phyloP scores from a whole-genome alignment of 2,113 vertebrate species.

The Esox niger region DNA sequence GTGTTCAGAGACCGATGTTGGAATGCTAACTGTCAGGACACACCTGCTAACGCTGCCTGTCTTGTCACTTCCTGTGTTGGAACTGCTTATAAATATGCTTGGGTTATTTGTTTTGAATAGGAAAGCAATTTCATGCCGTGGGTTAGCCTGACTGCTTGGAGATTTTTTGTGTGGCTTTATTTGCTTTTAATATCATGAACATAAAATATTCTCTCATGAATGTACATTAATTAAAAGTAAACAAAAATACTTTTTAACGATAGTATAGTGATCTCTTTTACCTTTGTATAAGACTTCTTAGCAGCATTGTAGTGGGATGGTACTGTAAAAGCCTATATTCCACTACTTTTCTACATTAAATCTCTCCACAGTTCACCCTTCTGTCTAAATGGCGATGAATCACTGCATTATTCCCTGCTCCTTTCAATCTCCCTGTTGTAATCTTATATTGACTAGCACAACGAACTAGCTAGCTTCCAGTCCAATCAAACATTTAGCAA shows the following conservation, averaged over 20 bases:
- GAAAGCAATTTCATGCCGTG: too few relatives aligned
- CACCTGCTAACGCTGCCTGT: neutral
- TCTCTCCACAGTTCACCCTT: neutral
- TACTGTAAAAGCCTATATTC: neutral
- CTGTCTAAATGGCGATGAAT: neutral
- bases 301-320: neutral
- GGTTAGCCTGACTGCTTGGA: too few relatives aligned
- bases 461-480: conserved; percentile 7
- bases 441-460: conserved; percentile 21
- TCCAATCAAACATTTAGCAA: neutral
- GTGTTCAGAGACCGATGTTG: conserved; percentile 23
- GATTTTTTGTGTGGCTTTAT: neutral
- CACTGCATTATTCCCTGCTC: conserved; percentile 11
- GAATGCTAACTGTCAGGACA: neutral
- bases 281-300: neutral
- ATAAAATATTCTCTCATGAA: neutral
- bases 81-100: neutral
- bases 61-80: neutral
- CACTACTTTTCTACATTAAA: neutral
- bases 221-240: neutral
- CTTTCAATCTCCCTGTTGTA: conserved; percentile 11
- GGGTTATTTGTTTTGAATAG: neutral
- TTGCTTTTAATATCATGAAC: neutral
- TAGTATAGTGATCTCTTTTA: neutral
- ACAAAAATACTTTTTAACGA: neutral